Percentiles rank a stretch among this genome's conserved stretches.
Evolutionary conservation across 37 sponge, comb jelly and placozoan species (phyloP).

Genomic region (Theonella swinhoei): DNA sequence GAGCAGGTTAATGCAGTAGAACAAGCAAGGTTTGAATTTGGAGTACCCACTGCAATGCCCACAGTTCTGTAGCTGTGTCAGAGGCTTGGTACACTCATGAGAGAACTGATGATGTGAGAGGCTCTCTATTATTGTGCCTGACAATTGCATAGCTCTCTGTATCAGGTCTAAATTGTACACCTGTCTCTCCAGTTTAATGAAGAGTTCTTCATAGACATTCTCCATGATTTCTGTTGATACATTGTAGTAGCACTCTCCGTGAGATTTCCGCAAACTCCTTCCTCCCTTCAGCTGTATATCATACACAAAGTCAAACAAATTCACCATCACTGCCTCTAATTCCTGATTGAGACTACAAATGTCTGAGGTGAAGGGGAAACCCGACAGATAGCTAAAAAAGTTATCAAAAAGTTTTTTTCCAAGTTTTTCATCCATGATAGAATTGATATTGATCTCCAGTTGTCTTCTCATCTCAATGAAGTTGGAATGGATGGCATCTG

Average conservation of each 20-base stretch:
- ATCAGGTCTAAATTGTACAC: constrained; percentile 18
- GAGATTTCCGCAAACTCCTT: not conserved
- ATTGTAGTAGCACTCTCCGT: constrained; percentile 16
- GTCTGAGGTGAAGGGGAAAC: constrained; percentile 21
- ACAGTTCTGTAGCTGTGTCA: constrained; percentile 45
- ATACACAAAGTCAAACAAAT: not conserved
- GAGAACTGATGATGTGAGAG: constrained; percentile 20
- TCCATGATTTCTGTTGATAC: not conserved
- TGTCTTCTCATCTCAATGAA: not conserved
- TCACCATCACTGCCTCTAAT: not conserved
- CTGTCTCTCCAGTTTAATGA: constrained; percentile 8
- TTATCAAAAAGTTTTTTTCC: constrained; percentile 13
- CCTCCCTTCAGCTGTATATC: not conserved
- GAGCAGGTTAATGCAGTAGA: constrained; percentile 12
- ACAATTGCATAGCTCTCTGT: constrained; percentile 8
- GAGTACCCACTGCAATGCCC: constrained; percentile 36
- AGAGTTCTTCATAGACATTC: not conserved
- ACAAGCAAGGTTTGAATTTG: constrained; percentile 11
- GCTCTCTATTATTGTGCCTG: not conserved
- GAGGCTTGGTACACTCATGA: constrained; percentile 20
- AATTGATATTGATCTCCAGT: not conserved
- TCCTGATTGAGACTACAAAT: constrained; percentile 20
- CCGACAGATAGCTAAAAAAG: constrained; percentile 27
- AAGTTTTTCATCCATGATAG: not conserved
- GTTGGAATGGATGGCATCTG: constrained; percentile 12